Evolutionary conservation across 2,797 vertebrate genomes (phyloP).

Genomic region (Perodicticus potto): DNA sequence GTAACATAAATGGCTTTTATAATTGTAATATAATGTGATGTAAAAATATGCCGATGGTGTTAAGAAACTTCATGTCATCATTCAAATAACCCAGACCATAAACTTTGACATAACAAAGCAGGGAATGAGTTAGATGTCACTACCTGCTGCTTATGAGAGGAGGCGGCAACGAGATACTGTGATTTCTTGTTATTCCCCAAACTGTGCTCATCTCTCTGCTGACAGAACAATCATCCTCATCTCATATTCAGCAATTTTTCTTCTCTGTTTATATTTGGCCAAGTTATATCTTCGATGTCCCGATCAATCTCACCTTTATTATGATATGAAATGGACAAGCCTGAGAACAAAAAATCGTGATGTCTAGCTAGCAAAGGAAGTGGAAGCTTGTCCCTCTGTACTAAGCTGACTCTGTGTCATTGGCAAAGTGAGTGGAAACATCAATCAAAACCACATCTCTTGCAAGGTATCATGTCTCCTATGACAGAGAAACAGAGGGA

Average conservation of each 20-base stretch:
- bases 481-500: not conserved
- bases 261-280: not conserved
- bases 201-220: not conserved
- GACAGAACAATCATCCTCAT: not conserved
- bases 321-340: not conserved
- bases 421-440: not conserved
- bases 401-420: not conserved
- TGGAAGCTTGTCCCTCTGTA: not conserved
- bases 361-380: not conserved
- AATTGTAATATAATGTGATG: not conserved
- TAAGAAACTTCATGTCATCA: not conserved
- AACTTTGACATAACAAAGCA: not conserved
- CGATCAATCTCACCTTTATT: constrained; percentile 40
- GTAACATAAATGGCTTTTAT: not conserved
- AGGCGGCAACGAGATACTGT: not conserved
- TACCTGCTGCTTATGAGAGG: not conserved
- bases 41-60: not conserved
- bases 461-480: not conserved
- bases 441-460: accelerated
- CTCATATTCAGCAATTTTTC: not conserved
- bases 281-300: constrained; percentile 20
- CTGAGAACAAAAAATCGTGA: not conserved
- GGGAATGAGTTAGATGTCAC: not conserved
- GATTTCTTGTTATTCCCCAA: not conserved
- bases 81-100: not conserved